Conservation (phyloP, 2,888 invertebrate species). For the Apamea epomidion region DNA sequence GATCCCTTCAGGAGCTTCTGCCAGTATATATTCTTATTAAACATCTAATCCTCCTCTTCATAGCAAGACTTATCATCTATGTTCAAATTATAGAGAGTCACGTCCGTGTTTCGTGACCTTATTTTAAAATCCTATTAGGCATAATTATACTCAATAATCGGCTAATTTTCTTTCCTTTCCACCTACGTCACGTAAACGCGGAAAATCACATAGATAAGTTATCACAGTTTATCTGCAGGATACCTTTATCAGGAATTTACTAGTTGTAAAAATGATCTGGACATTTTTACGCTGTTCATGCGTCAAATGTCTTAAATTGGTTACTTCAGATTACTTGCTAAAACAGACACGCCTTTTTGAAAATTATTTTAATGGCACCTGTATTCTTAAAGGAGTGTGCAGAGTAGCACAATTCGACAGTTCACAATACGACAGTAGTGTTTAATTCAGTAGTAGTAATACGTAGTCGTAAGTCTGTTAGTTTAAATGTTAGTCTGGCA, state of each 20-base stretch:
- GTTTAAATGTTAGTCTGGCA: too few relatives aligned
- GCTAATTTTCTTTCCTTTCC: not conserved
- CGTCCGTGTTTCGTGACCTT: not conserved
- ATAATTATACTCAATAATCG: not conserved
- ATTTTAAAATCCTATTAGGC: not conserved
- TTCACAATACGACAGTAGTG: not conserved
- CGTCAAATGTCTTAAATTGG: slow-evolving; percentile 1
- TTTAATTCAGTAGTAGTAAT: not conserved
- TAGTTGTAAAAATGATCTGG: slow-evolving; percentile 20
- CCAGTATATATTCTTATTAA: not conserved
- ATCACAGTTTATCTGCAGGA: slow-evolving; percentile 19
- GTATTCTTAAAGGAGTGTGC: too few relatives aligned
- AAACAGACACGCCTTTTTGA: not conserved
- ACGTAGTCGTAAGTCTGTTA: too few relatives aligned
- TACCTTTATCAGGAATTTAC: slow-evolving; percentile 20
- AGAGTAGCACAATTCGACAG: not conserved
- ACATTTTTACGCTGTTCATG: slow-evolving; percentile 8
- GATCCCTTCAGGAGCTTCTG: not conserved
- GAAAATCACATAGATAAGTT: slow-evolving; percentile 27
- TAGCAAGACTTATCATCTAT: too few relatives aligned
- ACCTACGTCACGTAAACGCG: not conserved
- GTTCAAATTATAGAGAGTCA: not conserved
- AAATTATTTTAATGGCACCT: not conserved
- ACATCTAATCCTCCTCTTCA: not conserved
- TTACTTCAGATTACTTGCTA: not conserved